A percentile compares a stretch with the other conserved stretches of the same genome.
Conservation (phyloP, 2,888 invertebrate species). For the Boloria selene region DNA sequence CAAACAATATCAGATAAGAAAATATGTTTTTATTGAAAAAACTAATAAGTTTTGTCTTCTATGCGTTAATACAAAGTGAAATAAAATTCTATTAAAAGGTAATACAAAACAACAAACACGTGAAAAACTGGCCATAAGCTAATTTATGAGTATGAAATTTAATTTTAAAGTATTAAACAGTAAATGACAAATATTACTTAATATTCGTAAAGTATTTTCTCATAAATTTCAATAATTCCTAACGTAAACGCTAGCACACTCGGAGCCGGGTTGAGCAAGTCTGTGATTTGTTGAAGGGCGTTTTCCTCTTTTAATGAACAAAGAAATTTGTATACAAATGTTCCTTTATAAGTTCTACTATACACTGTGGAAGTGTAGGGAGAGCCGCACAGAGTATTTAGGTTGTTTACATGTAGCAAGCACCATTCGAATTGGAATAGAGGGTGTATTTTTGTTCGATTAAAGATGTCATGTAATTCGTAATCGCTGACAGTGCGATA, state of each 20-base stretch:
- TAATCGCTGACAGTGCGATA: slow-evolving; percentile 36
- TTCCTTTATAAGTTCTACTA: slow-evolving; percentile 49
- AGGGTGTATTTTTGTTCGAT: slow-evolving; percentile 36
- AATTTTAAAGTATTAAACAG: too few relatives aligned
- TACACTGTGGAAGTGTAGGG: slow-evolving; percentile 44
- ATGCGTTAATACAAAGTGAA: too few relatives aligned
- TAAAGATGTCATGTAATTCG: slow-evolving; percentile 40
- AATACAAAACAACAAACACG: too few relatives aligned
- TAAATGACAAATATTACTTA: background rate
- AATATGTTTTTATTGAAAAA: too few relatives aligned
- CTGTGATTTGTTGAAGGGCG: background rate
- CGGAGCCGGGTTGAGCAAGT: slow-evolving; percentile 1
- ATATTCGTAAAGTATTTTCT: background rate
- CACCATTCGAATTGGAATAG: slow-evolving; percentile 51
- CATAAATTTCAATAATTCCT: slow-evolving; percentile 10
- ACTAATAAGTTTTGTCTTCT: too few relatives aligned
- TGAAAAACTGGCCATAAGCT: too few relatives aligned
- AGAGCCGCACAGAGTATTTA: slow-evolving; percentile 52
- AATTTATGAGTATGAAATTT: too few relatives aligned
- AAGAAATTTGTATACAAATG: slow-evolving; percentile 48
- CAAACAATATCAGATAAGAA: too few relatives aligned
- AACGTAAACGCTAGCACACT: background rate
- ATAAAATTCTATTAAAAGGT: too few relatives aligned
- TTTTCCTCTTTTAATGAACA: background rate
- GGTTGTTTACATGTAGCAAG: slow-evolving; percentile 49